Evolutionary conservation across 2,888 invertebrate genomes (phyloP).

Genomic region (Ochlodes sylvanus): DNA sequence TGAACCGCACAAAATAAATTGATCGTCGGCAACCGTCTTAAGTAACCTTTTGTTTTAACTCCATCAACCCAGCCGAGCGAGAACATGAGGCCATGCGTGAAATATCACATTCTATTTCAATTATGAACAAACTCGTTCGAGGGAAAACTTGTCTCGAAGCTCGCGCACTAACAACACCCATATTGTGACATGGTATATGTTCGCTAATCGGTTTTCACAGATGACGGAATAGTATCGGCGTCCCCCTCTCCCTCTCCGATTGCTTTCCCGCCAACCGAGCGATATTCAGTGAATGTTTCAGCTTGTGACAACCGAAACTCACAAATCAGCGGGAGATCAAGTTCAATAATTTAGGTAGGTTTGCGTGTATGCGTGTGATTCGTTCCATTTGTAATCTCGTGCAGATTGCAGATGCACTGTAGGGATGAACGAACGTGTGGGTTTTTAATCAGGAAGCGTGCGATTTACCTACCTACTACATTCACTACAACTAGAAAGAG

Average conservation of each 20-base stretch:
- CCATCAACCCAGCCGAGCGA: constrained; percentile 8
- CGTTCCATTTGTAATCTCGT: too few relatives aligned
- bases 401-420: too few relatives aligned
- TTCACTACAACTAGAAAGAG: too few relatives aligned
- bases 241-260: neutral
- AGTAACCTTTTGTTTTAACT: constrained; percentile 4
- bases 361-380: too few relatives aligned
- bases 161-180: neutral
- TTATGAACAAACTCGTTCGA: constrained; percentile 22
- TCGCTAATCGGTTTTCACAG: constrained; percentile 4
- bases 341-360: too few relatives aligned
- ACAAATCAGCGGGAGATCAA: too few relatives aligned
- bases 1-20: neutral
- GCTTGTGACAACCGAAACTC: neutral
- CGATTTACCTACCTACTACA: too few relatives aligned
- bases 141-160: constrained; percentile 5
- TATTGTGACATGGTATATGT: neutral
- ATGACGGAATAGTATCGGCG: neutral
- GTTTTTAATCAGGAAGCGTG: too few relatives aligned
- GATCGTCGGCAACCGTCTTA: neutral
- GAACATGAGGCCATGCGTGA: constrained; percentile 21
- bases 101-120: constrained; percentile 33
- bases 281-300: neutral
- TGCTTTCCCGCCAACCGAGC: neutral
- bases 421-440: too few relatives aligned